These are phyloP conservation scores for Phalangium opilio DNA, from an alignment of 2,888 invertebrate genomes.

Conservation along the genomic window DNA sequence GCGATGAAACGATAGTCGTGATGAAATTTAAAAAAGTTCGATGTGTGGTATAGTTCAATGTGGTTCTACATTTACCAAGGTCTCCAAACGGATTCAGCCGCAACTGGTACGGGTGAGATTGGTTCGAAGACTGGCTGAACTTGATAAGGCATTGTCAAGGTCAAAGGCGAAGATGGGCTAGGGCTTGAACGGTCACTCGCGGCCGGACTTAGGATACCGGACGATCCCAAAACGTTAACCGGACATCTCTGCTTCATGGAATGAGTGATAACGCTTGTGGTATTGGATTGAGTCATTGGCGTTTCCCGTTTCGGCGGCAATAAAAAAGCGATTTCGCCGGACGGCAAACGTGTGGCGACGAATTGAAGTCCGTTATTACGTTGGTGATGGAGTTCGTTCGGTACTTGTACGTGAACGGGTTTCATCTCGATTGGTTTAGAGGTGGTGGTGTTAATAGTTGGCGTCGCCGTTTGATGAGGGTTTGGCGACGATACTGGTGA, in stretches of 20 bases:
- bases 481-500: slow-evolving; percentile 1
- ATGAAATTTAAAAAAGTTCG: too few relatives aligned
- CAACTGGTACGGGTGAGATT: not conserved
- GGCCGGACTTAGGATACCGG: slow-evolving; percentile 17
- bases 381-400: not conserved
- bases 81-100: slow-evolving; percentile 16
- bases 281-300: slow-evolving; percentile 15
- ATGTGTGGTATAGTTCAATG: too few relatives aligned
- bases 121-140: not conserved
- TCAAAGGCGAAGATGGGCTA: slow-evolving; percentile 7
- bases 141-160: not conserved
- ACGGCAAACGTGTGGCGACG: slow-evolving; percentile 50
- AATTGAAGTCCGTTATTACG: slow-evolving; percentile 41
- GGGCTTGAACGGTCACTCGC: slow-evolving; percentile 17
- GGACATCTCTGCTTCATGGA: slow-evolving; percentile 7
- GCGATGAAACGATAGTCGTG: too few relatives aligned
- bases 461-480: too few relatives aligned
- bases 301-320: slow-evolving; percentile 37
- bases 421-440: slow-evolving; percentile 5
- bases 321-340: slow-evolving; percentile 62
- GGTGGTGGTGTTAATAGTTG: not conserved
- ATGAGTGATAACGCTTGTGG: slow-evolving; percentile 9
- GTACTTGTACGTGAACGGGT: slow-evolving; percentile 15
- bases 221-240: slow-evolving; percentile 16
- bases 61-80: slow-evolving; percentile 10